Conservation (phyloP, 2,797 vertebrate genomes). For the Acipenser oxyrinchus region DNA sequence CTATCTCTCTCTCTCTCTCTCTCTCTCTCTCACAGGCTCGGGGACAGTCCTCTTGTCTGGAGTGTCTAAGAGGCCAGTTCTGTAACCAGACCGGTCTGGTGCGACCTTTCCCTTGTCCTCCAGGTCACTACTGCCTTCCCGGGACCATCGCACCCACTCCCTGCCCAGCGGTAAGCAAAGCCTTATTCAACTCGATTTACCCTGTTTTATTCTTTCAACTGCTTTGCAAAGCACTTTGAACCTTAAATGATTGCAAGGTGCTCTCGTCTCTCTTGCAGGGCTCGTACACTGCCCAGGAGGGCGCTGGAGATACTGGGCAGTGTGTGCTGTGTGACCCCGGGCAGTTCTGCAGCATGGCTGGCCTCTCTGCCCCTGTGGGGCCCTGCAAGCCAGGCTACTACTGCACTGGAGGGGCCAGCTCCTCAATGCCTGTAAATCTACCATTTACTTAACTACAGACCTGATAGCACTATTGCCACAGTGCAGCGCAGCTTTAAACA, state of each 20-base stretch:
- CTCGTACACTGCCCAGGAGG: constrained; percentile 52
- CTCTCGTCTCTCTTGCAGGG: constrained; percentile 52
- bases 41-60: constrained; percentile 57
- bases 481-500: too few relatives aligned
- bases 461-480: too few relatives aligned
- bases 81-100: constrained; percentile 70
- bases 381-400: constrained; percentile 68
- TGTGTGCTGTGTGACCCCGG: constrained; percentile 72
- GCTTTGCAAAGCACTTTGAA: not conserved
- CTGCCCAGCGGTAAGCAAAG: constrained; percentile 66
- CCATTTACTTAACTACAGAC: too few relatives aligned
- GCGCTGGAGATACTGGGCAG: constrained; percentile 44
- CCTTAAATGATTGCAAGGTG: not conserved
- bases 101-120: constrained; percentile 56
- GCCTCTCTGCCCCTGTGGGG: constrained; percentile 66
- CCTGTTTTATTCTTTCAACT: too few relatives aligned
- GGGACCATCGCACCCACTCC: constrained; percentile 51
- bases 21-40: constrained; percentile 43
- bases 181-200: not conserved
- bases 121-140: constrained; percentile 74
- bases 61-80: constrained; percentile 66
- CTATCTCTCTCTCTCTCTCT: not conserved
- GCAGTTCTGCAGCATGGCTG: constrained; percentile 64
- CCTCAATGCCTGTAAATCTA: constrained; percentile 66
- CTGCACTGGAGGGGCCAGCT: constrained; percentile 67